A percentile compares a stretch with the other conserved stretches of the same genome.
Conservation (phyloP, 2,888 invertebrate genomes). For the Eulithis prunata region DNA sequence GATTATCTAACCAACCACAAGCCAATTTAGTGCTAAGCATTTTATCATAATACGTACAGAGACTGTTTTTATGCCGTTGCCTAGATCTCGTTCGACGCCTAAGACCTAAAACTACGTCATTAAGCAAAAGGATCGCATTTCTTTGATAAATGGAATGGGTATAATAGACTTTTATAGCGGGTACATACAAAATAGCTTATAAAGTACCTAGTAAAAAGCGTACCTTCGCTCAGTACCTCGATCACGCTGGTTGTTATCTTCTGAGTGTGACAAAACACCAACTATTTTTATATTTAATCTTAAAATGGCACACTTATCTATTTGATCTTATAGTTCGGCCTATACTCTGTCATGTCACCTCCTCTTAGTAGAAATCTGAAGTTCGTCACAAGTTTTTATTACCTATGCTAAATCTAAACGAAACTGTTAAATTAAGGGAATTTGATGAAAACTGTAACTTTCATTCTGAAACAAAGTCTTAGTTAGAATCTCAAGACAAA, state of each 20-base stretch:
- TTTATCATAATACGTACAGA: conserved; percentile 17
- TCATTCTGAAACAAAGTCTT: too few species aligned
- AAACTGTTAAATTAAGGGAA: too few species aligned
- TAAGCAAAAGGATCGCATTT: conserved; percentile 28
- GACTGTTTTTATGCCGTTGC: conserved; percentile 12
- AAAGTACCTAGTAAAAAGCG: conserved; percentile 8
- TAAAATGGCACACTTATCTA: too few species aligned
- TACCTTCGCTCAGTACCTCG: background rate
- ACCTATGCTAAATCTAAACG: too few species aligned
- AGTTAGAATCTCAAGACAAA: too few species aligned
- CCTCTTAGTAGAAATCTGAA: too few species aligned
- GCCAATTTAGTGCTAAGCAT: conserved; percentile 10
- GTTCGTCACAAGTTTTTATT: too few species aligned
- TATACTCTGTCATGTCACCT: too few species aligned
- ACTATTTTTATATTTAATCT: too few species aligned
- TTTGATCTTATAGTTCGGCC: too few species aligned
- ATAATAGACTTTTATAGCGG: conserved; percentile 21
- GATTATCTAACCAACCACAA: background rate
- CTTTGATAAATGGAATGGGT: conserved; percentile 34
- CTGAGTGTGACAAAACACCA: too few species aligned
- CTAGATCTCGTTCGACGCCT: conserved; percentile 15
- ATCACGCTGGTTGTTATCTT: background rate
- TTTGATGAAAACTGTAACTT: too few species aligned
- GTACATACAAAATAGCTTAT: conserved; percentile 13
- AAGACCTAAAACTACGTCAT: conserved; percentile 16